Percentiles rank a stretch among this genome's conserved stretches.
phyloP scores from a whole-genome alignment of 2,113 vertebrate genomes.

The Oncorhynchus tshawytscha region DNA sequence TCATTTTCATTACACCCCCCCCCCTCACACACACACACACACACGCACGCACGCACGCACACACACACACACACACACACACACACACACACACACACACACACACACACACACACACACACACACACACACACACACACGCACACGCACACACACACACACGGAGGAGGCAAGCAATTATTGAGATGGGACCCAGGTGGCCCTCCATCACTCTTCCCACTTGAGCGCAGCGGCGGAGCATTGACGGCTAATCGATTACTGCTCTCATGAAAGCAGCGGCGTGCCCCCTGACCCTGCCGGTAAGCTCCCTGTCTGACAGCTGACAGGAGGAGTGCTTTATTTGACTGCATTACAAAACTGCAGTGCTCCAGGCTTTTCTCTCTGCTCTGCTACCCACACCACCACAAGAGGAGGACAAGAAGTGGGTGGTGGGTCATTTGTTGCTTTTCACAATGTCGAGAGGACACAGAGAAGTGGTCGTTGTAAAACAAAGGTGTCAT shows the following conservation, averaged over 20 bases:
- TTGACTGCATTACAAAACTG: constrained; percentile 82
- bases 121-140: no score
- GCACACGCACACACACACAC: constrained; percentile 15
- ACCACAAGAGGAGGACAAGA: no score
- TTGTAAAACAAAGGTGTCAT: no score
- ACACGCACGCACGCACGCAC: no score
- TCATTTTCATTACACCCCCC: no score
- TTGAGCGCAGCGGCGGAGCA: constrained; percentile 75
- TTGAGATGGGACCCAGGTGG: constrained; percentile 89
- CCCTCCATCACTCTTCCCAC: constrained; percentile 87
- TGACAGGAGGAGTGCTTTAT: constrained; percentile 85
- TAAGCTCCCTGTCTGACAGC: constrained; percentile 89
- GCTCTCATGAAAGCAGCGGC: constrained; percentile 82
- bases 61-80: constrained; percentile 43
- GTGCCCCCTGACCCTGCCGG: constrained; percentile 85
- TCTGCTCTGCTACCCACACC: background rate
- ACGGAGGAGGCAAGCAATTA: constrained; percentile 88
- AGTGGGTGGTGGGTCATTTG: no score
- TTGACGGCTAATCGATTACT: constrained; percentile 95
- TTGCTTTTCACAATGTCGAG: no score
- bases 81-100: no score
- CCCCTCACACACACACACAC: fast-evolving
- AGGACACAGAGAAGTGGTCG: no score
- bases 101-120: constrained; percentile 42
- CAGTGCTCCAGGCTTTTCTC: constrained; percentile 16